Evolutionary conservation across 2,797 vertebrate species (phyloP), one percentile per base, ranked within the genome.

Genomic region (Yasuhikotakia modesta): DNA sequence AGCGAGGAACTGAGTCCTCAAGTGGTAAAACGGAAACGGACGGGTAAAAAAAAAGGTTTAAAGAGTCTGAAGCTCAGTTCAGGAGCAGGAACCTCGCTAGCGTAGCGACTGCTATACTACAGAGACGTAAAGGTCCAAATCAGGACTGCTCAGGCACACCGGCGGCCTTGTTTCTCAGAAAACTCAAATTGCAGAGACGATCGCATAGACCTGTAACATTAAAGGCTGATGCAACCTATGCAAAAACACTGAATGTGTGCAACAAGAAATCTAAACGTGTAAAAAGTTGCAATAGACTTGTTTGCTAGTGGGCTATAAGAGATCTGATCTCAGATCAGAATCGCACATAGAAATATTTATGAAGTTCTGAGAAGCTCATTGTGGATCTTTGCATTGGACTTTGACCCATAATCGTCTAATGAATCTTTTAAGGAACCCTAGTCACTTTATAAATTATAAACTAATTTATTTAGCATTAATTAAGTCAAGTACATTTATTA

Each of bases 1-100:
- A 60, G 58, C 17, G 43, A 19, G 2, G 82, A 82, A 22, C 82
- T 86, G 50, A 81, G 22, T 65, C 85, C 66, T 4, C 1, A 46
- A 0, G 81, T 70, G 19, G 85, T 87, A 22, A 90, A 90, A 86
- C 90, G 88, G 81, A 92, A 91, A 77, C 87, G 88, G 83, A 82
- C 78, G 65, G 87, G 84, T 83, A 89, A 91, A 76, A 89, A 89
- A 68, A 89, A 84, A 81, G 85, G 73, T 0, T 4, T 70, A 68
- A 83, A 83, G 57, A 84, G 87, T 12, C 48, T 76, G 12, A 79
- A 78, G 12, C 24, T 21, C 0, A 32, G 78, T 4, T 83, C 79
- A 57, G 80, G 85, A 45, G 81, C 84, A 0, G 70, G 45, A 7
- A 79, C 69, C 0, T 84, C 74, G 0, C 52, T 86, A 66, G 83